phyloP scores from a whole-genome alignment of 1,140 invertebrate genomes.

The Dufourea novaeangliae region DNA sequence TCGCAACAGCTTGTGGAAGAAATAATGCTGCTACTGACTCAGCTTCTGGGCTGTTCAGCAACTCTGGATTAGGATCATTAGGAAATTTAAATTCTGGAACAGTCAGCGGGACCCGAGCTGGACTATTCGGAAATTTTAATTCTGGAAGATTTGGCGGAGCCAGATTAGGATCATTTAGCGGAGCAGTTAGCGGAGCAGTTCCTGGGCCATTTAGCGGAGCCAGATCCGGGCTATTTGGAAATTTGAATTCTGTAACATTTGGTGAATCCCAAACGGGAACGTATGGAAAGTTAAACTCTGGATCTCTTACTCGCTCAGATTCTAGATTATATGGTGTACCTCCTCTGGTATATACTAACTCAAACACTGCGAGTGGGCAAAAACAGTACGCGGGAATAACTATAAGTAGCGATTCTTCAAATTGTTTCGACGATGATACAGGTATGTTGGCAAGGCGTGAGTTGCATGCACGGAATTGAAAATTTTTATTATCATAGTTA shows the following conservation, averaged over 20 bases:
- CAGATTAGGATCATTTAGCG: not conserved
- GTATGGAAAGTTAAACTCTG: not conserved
- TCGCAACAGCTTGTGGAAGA: too few species aligned
- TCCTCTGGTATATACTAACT: not conserved
- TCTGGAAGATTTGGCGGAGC: not conserved
- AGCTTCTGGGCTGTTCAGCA: too few species aligned
- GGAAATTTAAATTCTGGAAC: not conserved
- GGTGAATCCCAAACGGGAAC: not conserved
- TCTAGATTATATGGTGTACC: constrained; percentile 2
- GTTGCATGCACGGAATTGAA: not conserved
- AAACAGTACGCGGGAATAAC: not conserved
- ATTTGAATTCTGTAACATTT: not conserved
- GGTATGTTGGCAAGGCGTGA: constrained; percentile 11
- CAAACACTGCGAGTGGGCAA: not conserved
- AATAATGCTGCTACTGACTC: too few species aligned
- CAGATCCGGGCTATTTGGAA: not conserved
- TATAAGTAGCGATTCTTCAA: not conserved
- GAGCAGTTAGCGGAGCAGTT: too few species aligned
- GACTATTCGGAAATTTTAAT: not conserved
- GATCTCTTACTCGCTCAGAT: not conserved
- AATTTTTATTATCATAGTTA: not conserved
- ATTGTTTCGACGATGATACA: constrained; percentile 21
- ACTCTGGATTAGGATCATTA: not conserved
- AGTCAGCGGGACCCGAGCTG: too few species aligned
- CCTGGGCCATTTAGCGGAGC: not conserved